phyloP scores from a whole-genome alignment of 1,140 invertebrate species.

The Alviniconcha marisindica region DNA sequence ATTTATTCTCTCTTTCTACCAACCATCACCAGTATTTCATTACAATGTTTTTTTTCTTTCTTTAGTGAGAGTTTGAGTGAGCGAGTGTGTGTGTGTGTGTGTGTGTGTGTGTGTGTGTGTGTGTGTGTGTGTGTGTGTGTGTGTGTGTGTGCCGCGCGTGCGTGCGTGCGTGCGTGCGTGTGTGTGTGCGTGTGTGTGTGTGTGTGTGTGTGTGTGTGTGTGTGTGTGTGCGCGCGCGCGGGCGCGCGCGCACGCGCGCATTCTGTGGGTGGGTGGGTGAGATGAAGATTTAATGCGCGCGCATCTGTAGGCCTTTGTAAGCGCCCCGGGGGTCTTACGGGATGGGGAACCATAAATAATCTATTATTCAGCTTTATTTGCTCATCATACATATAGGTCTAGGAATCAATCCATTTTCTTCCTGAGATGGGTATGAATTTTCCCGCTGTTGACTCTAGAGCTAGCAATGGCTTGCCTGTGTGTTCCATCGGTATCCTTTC shows the following conservation, averaged over 20 bases:
- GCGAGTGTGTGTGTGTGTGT: constrained; percentile 10
- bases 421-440: too few species aligned
- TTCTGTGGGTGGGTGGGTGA: not conserved
- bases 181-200: not conserved
- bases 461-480: too few species aligned
- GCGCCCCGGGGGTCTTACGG: not conserved
- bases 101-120: constrained; percentile 12
- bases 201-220: not conserved
- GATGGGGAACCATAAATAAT: not conserved
- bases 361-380: constrained; percentile 2
- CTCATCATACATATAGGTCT: not conserved
- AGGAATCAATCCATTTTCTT: too few species aligned
- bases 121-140: not conserved
- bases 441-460: too few species aligned
- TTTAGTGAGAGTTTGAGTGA: not conserved
- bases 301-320: not conserved
- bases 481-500: too few species aligned
- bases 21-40: too few species aligned
- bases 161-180: not conserved
- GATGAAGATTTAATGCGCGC: not conserved
- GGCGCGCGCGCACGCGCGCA: not conserved
- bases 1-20: too few species aligned
- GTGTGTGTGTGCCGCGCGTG: not conserved
- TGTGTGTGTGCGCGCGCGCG: not conserved
- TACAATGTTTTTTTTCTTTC: not conserved